Evolutionary conservation across 2,888 invertebrate species (phyloP).

Genomic region (Netelia fuscicornis): DNA sequence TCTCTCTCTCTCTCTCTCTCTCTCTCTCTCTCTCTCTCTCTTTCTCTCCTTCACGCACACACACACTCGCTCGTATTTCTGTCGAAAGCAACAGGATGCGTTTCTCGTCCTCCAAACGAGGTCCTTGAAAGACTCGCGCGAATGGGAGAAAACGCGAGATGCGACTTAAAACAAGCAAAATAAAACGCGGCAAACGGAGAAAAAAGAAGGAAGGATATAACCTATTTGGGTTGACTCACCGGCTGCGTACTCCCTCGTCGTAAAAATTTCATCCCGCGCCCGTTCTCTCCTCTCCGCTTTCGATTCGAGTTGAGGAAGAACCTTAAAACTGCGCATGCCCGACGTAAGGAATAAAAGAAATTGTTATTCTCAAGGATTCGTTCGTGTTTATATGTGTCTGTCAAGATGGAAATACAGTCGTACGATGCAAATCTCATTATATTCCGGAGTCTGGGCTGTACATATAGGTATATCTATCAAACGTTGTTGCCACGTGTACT

Average conservation of each 20-base stretch:
- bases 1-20: background rate
- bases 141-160: background rate
- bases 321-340: constrained; percentile 24
- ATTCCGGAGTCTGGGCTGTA: constrained; percentile 53
- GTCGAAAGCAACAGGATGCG: background rate
- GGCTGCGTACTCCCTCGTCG: background rate
- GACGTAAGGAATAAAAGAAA: constrained; percentile 50
- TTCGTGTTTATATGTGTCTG: background rate
- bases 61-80: no score
- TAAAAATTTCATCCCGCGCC: constrained; percentile 16
- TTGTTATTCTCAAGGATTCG: constrained; percentile 52
- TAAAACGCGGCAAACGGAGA: background rate
- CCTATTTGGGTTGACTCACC: background rate
- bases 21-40: background rate
- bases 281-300: constrained; percentile 14
- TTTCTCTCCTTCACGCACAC: no score
- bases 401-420: constrained; percentile 6
- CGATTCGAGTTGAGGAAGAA: constrained; percentile 50
- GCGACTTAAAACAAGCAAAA: background rate
- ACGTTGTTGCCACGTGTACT: background rate
- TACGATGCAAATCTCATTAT: constrained; percentile 59
- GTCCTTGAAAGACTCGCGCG: background rate
- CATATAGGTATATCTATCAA: background rate
- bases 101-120: background rate
- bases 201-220: background rate